Evolutionary conservation across 2,797 vertebrate species (phyloP).

Genomic region (Hemibagrus guttatus): DNA sequence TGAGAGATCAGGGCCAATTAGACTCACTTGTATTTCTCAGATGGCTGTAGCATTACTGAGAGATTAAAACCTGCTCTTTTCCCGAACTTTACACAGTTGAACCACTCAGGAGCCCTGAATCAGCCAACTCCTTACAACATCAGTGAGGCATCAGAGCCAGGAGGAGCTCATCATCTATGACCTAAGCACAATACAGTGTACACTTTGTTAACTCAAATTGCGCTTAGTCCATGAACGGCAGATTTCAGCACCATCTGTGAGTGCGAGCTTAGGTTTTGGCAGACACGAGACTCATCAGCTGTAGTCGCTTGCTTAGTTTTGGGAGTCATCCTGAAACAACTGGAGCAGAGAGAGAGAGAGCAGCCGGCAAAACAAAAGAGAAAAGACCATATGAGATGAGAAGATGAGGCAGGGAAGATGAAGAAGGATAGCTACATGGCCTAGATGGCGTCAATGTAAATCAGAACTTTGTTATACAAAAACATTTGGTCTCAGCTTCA

Average conservation of each 20-base stretch:
- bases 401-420: not conserved
- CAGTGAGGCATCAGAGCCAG: not conserved
- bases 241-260: conserved; percentile 35
- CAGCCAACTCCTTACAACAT: conserved; percentile 3
- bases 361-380: not conserved
- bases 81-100: not conserved
- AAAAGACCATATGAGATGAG: not conserved
- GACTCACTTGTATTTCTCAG: not conserved
- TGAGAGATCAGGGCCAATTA: not conserved
- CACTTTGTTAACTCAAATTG: conserved; percentile 2
- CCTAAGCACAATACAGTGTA: conserved; percentile 20
- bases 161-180: conserved; percentile 18
- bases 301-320: conserved; percentile 28
- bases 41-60: not conserved
- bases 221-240: not conserved
- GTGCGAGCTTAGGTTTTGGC: conserved; percentile 22
- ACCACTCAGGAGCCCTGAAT: not conserved
- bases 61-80: not conserved
- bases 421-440: conserved; percentile 2
- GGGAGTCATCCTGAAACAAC: conserved; percentile 21
- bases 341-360: not conserved
- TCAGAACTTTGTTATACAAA: conserved; percentile 4
- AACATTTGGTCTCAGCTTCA: not conserved
- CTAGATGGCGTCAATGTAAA: conserved; percentile 14
- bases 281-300: conserved; percentile 37